phyloP scores from a whole-genome alignment of 2,888 invertebrate species.

The Epirrita christyi region DNA sequence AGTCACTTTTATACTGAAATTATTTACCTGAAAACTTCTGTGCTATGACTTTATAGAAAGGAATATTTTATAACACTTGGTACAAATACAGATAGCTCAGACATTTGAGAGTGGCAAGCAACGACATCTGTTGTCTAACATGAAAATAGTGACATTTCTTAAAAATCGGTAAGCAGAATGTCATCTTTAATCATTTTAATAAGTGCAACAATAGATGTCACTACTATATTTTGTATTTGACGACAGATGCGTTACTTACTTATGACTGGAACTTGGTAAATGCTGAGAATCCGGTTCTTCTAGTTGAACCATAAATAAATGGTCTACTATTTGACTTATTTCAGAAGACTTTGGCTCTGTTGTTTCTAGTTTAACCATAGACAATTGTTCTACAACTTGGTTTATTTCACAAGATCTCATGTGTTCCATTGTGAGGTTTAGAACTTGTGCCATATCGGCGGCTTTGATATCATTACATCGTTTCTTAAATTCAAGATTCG shows the following conservation, averaged over 20 bases:
- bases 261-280: constrained; percentile 30
- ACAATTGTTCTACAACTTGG: constrained; percentile 8
- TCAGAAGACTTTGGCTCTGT: constrained; percentile 6
- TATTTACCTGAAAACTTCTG: background rate
- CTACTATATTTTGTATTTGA: constrained; percentile 32
- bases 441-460: background rate
- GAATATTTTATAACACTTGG: background rate
- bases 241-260: constrained; percentile 43
- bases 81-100: constrained; percentile 10
- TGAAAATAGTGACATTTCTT: constrained; percentile 38
- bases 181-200: background rate
- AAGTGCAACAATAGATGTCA: constrained; percentile 38
- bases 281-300: constrained; percentile 18
- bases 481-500: constrained; percentile 8
- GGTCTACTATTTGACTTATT: constrained; percentile 2
- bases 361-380: constrained; percentile 9
- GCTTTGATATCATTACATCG: background rate
- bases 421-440: constrained; percentile 11
- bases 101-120: constrained; percentile 21
- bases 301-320: constrained; percentile 7
- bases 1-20: background rate
- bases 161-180: constrained; percentile 7
- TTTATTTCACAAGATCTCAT: constrained; percentile 9
- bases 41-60: background rate
- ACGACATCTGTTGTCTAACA: constrained; percentile 41